Evolutionary conservation across 2,888 invertebrate species (phyloP).

Genomic region (Osedax frankpressi): DNA sequence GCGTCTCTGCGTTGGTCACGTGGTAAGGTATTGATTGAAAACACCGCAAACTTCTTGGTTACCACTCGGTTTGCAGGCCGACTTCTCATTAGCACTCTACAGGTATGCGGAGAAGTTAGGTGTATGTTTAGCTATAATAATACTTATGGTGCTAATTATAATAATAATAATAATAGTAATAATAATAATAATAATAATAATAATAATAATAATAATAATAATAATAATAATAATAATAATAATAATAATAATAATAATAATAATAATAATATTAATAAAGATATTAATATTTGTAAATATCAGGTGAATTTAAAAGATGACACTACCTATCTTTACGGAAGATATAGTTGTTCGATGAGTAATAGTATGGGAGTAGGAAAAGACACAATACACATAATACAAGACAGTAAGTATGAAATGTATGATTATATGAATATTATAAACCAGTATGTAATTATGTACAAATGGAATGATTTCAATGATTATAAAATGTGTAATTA

Average conservation of each 20-base stretch:
- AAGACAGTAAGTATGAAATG: background rate
- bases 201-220: too few relatives aligned
- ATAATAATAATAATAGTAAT: too few relatives aligned
- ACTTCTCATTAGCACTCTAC: background rate
- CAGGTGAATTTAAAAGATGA: background rate
- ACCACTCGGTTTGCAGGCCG: background rate
- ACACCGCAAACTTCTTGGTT: background rate
- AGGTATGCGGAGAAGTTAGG: too few relatives aligned
- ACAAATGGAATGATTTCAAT: too few relatives aligned
- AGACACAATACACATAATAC: background rate
- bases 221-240: too few relatives aligned
- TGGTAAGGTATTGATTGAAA: background rate
- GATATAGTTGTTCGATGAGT: background rate
- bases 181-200: too few relatives aligned
- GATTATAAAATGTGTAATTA: too few relatives aligned
- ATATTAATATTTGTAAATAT: background rate
- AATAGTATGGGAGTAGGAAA: background rate
- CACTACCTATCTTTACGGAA: background rate
- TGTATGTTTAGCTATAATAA: too few relatives aligned
- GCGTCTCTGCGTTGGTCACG: background rate
- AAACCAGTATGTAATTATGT: too few relatives aligned
- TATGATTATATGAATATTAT: too few relatives aligned
- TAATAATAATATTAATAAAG: background rate
- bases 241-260: background rate
- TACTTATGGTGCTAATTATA: too few relatives aligned